Conservation (phyloP, 2,888 invertebrate species). For the Bibio marci region DNA sequence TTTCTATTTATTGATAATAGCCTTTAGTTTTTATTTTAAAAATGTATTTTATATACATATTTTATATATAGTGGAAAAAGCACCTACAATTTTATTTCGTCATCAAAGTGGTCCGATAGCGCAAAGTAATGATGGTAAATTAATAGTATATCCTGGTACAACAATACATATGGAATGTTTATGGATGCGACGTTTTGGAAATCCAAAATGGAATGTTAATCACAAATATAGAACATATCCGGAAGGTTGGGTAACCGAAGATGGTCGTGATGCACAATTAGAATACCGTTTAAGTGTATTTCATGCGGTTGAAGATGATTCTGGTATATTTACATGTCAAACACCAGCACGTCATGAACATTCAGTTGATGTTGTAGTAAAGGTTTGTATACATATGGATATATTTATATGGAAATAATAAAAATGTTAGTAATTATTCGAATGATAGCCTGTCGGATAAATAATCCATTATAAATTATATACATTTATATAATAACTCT, state of each 20-base stretch:
- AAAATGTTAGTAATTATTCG: background rate
- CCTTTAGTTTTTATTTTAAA: background rate
- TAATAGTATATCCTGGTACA: slow-evolving; percentile 72
- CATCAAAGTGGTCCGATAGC: slow-evolving; percentile 71
- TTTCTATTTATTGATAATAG: background rate
- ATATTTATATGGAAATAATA: slow-evolving; percentile 3
- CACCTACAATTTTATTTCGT: slow-evolving; percentile 68
- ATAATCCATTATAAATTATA: no score
- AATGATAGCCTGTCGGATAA: no score
- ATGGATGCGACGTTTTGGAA: slow-evolving; percentile 72
- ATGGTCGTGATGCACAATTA: slow-evolving; percentile 56
- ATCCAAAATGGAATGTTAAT: slow-evolving; percentile 69
- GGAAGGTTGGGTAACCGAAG: slow-evolving; percentile 71
- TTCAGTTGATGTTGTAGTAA: slow-evolving; percentile 62
- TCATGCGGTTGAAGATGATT: slow-evolving; percentile 66
- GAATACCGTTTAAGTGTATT: slow-evolving; percentile 69
- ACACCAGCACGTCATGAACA: slow-evolving; percentile 72
- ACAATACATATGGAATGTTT: slow-evolving; percentile 77
- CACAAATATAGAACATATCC: slow-evolving; percentile 50
- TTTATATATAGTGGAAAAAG: slow-evolving; percentile 50
- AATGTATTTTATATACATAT: background rate
- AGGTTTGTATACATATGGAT: slow-evolving; percentile 33
- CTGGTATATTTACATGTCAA: slow-evolving; percentile 67
- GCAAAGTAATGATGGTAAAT: slow-evolving; percentile 69
- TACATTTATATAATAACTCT: no score